Base-by-base conservation (phyloP, 1,140 invertebrate genomes). In the Oedothorax gibbosus region DNA sequence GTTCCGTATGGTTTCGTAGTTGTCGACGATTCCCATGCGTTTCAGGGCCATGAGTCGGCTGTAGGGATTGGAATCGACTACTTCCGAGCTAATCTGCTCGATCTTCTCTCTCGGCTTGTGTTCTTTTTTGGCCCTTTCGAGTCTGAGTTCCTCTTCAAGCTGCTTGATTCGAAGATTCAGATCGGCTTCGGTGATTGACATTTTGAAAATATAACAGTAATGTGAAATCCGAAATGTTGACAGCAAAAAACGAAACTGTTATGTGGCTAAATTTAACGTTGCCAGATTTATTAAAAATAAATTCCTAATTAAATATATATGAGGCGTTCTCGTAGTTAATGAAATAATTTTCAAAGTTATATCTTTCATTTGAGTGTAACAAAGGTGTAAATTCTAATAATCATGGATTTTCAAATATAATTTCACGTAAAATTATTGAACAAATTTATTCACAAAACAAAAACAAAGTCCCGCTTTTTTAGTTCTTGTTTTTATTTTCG, bases 1-100 rank as follows among this genome's bases (percentile, higher is more conserved):
- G 56, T 96, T 93, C 80, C 98, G 92, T 87, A 99, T 99, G 88
- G 94, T 94, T 91, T 99, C 98, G 92, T 99, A 99, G 90, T 99
- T 97, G 86, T 99, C 93, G 4, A 99, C 98, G 88, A 99, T 99
- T 64, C 98, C 98, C 99, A 99, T 99, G 87, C 97, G 91, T 90
- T 99, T 98, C 68, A 99, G 91, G 0, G 98, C 98, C 98, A 99
- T 99, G 5, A 99, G 91, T 50, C 99, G 97, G 92, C 98, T 98
- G 92, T 99, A 99, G 1, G 98, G 99, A 93, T 99, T 99, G 0
- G 96, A 96, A 91, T 99, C 98, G 15, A 98, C 95, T n/a, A 99
- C 98, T 92, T 98, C 96, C 7, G 94, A 91, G 65, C 95, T 95
- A 94, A 97, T 96, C 86, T 93, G 90, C 0, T 91, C 90, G 88